Conservation (phyloP, 2,113 vertebrate species). For the Fregata magnificens region DNA sequence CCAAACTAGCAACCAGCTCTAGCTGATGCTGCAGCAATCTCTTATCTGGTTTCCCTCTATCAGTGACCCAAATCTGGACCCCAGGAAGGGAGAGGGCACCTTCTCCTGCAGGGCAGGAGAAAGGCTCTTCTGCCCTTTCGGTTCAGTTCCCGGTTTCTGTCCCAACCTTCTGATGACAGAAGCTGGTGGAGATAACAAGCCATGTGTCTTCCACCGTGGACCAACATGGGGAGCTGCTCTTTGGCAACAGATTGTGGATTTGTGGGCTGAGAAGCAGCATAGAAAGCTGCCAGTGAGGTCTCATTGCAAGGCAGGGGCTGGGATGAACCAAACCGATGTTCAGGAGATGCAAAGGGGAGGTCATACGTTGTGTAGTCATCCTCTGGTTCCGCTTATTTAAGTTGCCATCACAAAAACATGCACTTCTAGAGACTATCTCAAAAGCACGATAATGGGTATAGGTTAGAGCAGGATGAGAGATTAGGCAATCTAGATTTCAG, state of each 20-base stretch:
- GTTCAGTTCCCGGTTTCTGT: background rate
- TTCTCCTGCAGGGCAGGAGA: background rate
- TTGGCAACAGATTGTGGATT: background rate
- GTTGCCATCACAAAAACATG: background rate
- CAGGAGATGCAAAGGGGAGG: background rate
- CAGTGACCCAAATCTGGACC: background rate
- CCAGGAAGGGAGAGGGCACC: background rate
- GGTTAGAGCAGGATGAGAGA: background rate
- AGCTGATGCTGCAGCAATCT: no score
- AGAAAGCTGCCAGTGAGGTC: background rate
- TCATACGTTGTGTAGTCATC: rapidly evolving
- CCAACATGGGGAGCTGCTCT: background rate
- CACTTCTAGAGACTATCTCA: background rate
- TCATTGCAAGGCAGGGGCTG: background rate
- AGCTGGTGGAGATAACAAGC: background rate
- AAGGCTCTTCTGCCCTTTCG: background rate
- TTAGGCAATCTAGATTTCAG: background rate
- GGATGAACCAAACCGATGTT: rapidly evolving
- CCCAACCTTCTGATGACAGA: background rate
- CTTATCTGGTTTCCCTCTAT: background rate
- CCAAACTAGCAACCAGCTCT: background rate
- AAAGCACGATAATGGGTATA: rapidly evolving
- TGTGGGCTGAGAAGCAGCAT: background rate
- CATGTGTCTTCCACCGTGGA: rapidly evolving
- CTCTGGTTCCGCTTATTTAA: background rate